These are phyloP conservation scores for Panorpa germanica DNA, from an alignment of 2,888 invertebrate species.

Conservation along the genomic window DNA sequence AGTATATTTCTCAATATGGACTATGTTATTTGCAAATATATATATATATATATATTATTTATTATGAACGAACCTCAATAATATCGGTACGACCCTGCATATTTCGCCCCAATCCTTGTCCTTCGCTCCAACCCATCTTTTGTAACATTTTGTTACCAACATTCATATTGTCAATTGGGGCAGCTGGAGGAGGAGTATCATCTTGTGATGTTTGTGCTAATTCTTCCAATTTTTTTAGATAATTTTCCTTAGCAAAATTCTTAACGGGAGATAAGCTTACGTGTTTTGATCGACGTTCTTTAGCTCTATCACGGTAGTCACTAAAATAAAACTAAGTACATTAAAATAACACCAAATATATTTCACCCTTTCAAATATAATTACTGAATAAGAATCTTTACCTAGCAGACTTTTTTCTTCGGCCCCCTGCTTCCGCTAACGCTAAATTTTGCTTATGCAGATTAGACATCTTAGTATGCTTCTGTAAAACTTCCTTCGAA, in stretches of 20 bases:
- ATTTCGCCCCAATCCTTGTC: constrained; percentile 82
- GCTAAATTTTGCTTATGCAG: constrained; percentile 80
- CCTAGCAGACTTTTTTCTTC: constrained; percentile 16
- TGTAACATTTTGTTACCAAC: constrained; percentile 89
- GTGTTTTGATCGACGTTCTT: constrained; percentile 84
- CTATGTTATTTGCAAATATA: too few relatives aligned
- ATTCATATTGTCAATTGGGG: constrained; percentile 60
- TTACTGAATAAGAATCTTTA: not conserved
- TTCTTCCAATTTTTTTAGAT: constrained; percentile 33
- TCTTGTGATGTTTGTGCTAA: constrained; percentile 23
- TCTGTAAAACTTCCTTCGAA: constrained; percentile 67
- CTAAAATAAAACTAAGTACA: constrained; percentile 12
- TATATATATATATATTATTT: too few relatives aligned
- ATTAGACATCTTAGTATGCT: constrained; percentile 85
- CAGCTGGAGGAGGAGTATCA: constrained; percentile 23
- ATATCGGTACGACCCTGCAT: constrained; percentile 89
- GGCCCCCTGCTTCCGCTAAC: constrained; percentile 23
- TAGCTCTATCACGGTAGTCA: constrained; percentile 87
- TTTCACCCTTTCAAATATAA: not conserved
- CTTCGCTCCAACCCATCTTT: constrained; percentile 99
- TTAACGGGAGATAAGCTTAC: constrained; percentile 64
- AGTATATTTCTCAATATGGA: too few relatives aligned
- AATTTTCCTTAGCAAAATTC: constrained; percentile 53
- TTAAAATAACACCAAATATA: not conserved
- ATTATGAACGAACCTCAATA: constrained; percentile 67